Evolutionary conservation across 2,113 vertebrate genomes (phyloP).

Genomic region (Tursiops truncatus): DNA sequence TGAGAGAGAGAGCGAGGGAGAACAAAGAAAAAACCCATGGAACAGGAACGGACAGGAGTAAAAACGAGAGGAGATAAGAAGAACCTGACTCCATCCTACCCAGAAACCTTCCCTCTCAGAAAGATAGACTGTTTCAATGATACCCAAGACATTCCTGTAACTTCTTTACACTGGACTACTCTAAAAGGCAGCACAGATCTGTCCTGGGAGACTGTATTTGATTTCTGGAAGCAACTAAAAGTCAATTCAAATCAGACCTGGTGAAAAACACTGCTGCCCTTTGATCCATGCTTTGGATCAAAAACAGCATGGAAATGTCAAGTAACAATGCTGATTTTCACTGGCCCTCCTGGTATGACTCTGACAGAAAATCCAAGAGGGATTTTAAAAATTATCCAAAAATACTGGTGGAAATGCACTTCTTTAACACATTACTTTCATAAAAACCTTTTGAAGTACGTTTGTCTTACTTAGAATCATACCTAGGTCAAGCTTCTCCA

Average conservation of each 20-base stretch:
- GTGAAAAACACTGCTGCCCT: neutral
- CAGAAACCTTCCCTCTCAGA: neutral
- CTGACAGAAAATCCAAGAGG: neutral
- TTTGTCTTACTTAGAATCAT: neutral
- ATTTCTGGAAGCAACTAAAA: neutral
- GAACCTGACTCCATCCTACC: neutral
- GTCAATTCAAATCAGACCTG: neutral
- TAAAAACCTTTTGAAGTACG: neutral
- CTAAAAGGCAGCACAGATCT: neutral
- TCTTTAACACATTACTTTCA: neutral
- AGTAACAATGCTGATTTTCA: neutral
- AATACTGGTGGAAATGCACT: neutral
- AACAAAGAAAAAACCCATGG: neutral
- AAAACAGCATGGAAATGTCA: neutral
- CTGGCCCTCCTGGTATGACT: neutral
- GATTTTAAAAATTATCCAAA: neutral
- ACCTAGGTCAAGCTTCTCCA: neutral
- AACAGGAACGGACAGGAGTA: neutral
- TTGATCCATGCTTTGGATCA: neutral
- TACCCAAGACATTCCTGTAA: fast-evolving
- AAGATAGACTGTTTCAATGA: neutral
- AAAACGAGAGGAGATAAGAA: fast-evolving
- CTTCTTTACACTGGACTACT: neutral
- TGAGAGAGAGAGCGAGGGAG: neutral
- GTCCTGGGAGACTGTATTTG: neutral